Evolutionary conservation across 2,797 vertebrate genomes (phyloP).

Genomic region (Danionella dracula): DNA sequence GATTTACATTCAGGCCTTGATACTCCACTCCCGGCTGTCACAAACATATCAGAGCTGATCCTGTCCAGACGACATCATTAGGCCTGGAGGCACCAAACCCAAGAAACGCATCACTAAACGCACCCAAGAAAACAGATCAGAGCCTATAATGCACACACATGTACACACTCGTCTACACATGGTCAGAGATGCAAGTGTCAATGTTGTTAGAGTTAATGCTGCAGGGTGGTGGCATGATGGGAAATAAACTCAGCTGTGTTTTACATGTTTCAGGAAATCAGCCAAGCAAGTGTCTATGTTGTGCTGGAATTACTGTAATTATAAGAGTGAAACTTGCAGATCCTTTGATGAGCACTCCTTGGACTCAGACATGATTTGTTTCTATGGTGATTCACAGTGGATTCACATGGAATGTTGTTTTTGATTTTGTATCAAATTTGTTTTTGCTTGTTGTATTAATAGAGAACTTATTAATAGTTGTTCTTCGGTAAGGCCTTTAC

Average conservation of each 20-base stretch:
- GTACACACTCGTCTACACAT: background rate
- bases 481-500: too few species aligned
- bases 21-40: conserved; percentile 39
- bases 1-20: conserved; percentile 53
- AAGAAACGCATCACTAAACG: conserved; percentile 19
- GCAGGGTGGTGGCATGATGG: background rate
- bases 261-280: background rate
- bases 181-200: background rate
- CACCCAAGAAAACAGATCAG: conserved; percentile 14
- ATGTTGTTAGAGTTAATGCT: background rate
- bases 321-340: background rate
- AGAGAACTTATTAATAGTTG: too few species aligned
- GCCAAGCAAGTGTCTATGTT: background rate
- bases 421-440: background rate
- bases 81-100: conserved; percentile 41
- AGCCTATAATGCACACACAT: background rate
- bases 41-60: conserved; percentile 54
- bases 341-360: background rate
- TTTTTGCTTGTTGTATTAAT: too few species aligned
- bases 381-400: background rate
- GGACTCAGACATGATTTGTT: background rate
- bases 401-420: background rate
- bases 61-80: conserved; percentile 43
- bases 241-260: conserved; percentile 1
- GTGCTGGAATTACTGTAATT: background rate